Evolutionary conservation across 2,888 invertebrate species (phyloP).

Genomic region (Rhingia rostrata): DNA sequence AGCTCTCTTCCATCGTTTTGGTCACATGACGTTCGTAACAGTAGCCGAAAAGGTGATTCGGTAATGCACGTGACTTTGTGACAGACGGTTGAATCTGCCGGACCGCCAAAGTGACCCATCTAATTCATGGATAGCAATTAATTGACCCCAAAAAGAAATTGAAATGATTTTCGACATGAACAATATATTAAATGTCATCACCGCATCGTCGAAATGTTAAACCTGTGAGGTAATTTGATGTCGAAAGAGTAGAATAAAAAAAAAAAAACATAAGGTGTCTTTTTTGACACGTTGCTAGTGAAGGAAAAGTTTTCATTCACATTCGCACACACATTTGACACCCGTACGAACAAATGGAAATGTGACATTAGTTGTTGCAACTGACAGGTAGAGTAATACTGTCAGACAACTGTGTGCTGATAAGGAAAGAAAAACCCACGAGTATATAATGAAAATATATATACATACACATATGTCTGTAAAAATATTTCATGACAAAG

Average conservation of each 20-base stretch:
- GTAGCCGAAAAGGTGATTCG: background rate
- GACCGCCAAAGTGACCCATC: slow-evolving; percentile 4
- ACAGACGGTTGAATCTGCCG: slow-evolving; percentile 55
- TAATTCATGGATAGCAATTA: slow-evolving; percentile 21
- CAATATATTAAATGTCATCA: slow-evolving; percentile 41
- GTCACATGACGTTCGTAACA: slow-evolving; percentile 27
- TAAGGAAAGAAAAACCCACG: slow-evolving; percentile 26
- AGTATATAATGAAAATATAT: slow-evolving; percentile 20
- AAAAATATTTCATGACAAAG: slow-evolving; percentile 33
- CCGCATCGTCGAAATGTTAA: slow-evolving; percentile 7
- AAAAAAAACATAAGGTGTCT: slow-evolving; percentile 24
- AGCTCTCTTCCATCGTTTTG: slow-evolving; percentile 4
- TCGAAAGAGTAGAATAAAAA: slow-evolving; percentile 11
- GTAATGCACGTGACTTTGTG: slow-evolving; percentile 54
- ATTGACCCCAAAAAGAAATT: slow-evolving; percentile 5
- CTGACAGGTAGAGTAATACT: slow-evolving; percentile 58
- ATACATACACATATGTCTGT: background rate
- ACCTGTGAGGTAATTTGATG: slow-evolving; percentile 29
- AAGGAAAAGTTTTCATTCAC: slow-evolving; percentile 19
- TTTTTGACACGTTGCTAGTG: slow-evolving; percentile 19
- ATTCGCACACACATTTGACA: slow-evolving; percentile 41
- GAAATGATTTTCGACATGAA: slow-evolving; percentile 6
- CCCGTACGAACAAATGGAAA: background rate
- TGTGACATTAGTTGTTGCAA: slow-evolving; percentile 40
- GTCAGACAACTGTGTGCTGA: slow-evolving; percentile 24